Evolutionary conservation across 2,797 vertebrate genomes (phyloP).

Genomic region (Enteromius radiatus): DNA sequence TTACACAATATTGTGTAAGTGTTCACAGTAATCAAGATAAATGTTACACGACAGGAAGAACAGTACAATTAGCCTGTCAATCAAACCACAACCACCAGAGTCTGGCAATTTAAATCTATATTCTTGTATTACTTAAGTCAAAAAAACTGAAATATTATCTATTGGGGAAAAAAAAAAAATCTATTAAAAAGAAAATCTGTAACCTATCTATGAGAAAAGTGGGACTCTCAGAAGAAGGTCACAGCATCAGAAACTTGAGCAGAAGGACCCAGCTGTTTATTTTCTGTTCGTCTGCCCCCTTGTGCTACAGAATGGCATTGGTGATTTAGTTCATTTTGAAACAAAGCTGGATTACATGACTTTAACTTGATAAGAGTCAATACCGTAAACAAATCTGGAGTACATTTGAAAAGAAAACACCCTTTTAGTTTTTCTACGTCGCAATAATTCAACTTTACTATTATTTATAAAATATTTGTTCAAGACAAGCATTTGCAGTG

Average conservation of each 20-base stretch:
- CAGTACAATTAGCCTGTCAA: constrained; percentile 41
- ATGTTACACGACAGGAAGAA: constrained; percentile 27
- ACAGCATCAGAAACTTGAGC: neutral
- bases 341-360: neutral
- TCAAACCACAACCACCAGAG: constrained; percentile 31
- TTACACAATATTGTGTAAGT: constrained; percentile 40
- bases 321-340: neutral
- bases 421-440: neutral
- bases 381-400: neutral
- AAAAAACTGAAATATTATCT: neutral
- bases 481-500: neutral
- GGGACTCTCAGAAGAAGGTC: neutral
- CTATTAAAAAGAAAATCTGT: neutral
- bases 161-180: neutral
- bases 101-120: constrained; percentile 11
- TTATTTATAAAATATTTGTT: too few relatives aligned
- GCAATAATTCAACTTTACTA: neutral
- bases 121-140: neutral
- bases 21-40: constrained; percentile 35
- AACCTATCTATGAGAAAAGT: neutral
- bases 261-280: neutral
- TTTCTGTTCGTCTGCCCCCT: constrained; percentile 45
- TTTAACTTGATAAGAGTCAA: too few relatives aligned
- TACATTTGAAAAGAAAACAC: neutral
- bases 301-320: constrained; percentile 37